Conservation (phyloP, 1,140 invertebrate genomes). For the Neuroterus valhalla region DNA sequence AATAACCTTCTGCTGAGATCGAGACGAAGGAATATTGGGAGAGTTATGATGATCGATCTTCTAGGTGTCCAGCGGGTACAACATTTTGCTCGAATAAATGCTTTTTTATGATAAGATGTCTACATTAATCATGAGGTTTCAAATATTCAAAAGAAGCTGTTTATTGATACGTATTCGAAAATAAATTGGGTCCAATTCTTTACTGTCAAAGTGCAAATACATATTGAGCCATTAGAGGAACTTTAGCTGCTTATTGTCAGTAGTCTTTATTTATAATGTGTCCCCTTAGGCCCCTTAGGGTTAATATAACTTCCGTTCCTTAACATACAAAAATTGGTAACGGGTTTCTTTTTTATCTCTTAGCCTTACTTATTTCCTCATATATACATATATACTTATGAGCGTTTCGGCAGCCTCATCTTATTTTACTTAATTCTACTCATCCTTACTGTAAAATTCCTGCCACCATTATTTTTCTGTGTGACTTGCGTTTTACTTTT, state of each 20-base stretch:
- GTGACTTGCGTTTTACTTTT: no score
- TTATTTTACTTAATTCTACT: no score
- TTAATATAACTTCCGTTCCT: no score
- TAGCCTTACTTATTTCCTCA: no score
- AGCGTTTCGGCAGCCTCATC: no score
- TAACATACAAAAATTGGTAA: no score
- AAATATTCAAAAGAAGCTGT: constrained; percentile 1
- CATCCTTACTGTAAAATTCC: no score
- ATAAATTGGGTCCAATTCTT: not conserved
- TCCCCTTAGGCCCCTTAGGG: no score
- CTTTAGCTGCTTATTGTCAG: not conserved
- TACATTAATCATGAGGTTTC: constrained; percentile 9
- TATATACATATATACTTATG: no score
- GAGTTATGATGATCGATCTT: constrained; percentile 7
- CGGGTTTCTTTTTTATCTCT: no score
- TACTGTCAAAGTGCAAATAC: not conserved
- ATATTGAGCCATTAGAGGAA: not conserved
- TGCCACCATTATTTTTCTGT: no score
- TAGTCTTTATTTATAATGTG: no score
- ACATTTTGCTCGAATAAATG: not conserved
- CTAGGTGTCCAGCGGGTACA: constrained; percentile 10
- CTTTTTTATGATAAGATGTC: constrained; percentile 14
- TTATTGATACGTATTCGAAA: constrained; percentile 15
- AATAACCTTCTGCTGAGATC: not conserved
- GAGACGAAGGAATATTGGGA: constrained; percentile 5